phyloP scores from a whole-genome alignment of 2,113 vertebrate species.

The Ochotona curzoniae region DNA sequence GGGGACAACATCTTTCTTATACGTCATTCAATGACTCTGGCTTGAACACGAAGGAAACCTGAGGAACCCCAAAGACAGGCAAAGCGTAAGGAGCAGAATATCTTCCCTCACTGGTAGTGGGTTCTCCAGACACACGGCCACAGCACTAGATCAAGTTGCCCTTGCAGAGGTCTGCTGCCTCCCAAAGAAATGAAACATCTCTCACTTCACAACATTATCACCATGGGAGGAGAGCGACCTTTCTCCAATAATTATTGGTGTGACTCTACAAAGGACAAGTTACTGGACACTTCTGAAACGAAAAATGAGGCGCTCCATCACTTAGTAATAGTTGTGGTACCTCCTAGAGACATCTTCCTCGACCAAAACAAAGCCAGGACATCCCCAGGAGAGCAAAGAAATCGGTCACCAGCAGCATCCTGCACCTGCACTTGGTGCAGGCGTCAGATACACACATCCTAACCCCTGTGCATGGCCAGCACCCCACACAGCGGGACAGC shows the following conservation, averaged over 20 bases:
- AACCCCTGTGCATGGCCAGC: no score
- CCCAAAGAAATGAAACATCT: slow-evolving; percentile 66
- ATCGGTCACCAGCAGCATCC: no score
- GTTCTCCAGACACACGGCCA: slow-evolving; percentile 44
- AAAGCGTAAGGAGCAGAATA: slow-evolving; percentile 35
- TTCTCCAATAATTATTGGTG: neutral
- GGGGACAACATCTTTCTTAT: slow-evolving; percentile 65
- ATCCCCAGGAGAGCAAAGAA: neutral
- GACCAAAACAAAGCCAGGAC: slow-evolving; percentile 69
- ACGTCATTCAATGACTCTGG: slow-evolving; percentile 47
- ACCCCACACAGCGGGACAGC: neutral
- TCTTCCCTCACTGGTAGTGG: slow-evolving; percentile 56
- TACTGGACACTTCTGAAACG: neutral
- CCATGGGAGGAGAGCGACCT: slow-evolving; percentile 1
- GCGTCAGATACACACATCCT: fast-evolving
- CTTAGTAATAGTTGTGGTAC: neutral
- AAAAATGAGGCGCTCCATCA: neutral
- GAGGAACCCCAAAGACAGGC: slow-evolving; percentile 61
- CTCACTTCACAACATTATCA: neutral
- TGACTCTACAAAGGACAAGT: neutral
- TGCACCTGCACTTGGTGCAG: no score
- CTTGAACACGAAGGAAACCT: slow-evolving; percentile 69
- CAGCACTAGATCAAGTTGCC: slow-evolving; percentile 63
- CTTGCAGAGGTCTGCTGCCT: slow-evolving; percentile 25
- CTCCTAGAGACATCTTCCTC: slow-evolving; percentile 60